Conservation (phyloP, 2,888 invertebrate species). For the Branchellion lobata region DNA sequence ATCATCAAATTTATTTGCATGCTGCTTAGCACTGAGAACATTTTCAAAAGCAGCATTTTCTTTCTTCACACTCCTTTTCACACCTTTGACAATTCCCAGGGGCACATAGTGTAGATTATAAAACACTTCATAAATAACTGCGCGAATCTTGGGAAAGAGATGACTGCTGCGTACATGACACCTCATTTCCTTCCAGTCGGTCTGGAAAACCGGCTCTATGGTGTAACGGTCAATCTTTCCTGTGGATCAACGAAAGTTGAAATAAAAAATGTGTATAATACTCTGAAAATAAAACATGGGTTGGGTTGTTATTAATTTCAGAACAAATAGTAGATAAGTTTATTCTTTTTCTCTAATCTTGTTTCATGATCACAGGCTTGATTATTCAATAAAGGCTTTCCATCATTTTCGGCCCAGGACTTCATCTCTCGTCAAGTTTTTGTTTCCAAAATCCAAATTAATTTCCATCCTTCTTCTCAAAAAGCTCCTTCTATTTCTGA, state of each 20-base stretch:
- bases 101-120: neutral
- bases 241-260: neutral
- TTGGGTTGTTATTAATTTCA: neutral
- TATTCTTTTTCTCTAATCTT: neutral
- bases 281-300: neutral
- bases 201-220: conserved; percentile 21
- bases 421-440: too few species aligned
- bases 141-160: too few species aligned
- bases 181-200: neutral
- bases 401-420: too few species aligned
- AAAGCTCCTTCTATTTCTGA: too few species aligned
- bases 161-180: conserved; percentile 12
- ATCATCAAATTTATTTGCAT: too few species aligned
- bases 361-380: too few species aligned
- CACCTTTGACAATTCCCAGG: too few species aligned
- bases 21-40: too few species aligned
- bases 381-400: too few species aligned
- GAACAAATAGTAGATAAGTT: neutral
- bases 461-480: too few species aligned
- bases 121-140: conserved; percentile 20
- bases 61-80: neutral
- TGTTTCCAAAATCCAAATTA: too few species aligned
- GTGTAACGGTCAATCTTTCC: conserved; percentile 26
- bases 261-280: neutral
- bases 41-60: neutral